phyloP scores from a whole-genome alignment of 1,140 invertebrate genomes.

The Scaptodrosophila lebanonensis region DNA sequence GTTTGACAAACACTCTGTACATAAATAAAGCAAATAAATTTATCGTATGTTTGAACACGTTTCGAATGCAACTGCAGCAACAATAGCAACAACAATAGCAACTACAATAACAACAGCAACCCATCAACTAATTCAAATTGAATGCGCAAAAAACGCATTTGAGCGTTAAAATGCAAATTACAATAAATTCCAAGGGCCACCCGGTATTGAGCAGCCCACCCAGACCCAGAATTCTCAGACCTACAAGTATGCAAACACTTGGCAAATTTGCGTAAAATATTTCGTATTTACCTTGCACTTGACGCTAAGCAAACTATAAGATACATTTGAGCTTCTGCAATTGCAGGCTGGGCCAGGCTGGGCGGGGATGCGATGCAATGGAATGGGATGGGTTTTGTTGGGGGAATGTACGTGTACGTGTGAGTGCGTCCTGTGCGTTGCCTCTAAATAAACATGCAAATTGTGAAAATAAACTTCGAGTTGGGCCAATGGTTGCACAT shows the following conservation, averaged over 20 bases:
- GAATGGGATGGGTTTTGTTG: background rate
- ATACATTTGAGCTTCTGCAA: constrained; percentile 28
- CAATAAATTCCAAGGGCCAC: constrained; percentile 55
- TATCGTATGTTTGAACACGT: constrained; percentile 6
- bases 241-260: constrained; percentile 50
- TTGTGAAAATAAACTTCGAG: constrained; percentile 65
- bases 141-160: constrained; percentile 60
- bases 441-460: constrained; percentile 69
- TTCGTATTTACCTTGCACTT: constrained; percentile 74
- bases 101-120: too few relatives aligned
- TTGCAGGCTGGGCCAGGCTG: constrained; percentile 3
- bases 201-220: background rate
- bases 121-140: constrained; percentile 41
- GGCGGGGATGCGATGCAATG: too few relatives aligned
- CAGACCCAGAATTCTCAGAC: background rate
- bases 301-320: constrained; percentile 66
- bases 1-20: constrained; percentile 7
- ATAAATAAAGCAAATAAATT: constrained; percentile 14
- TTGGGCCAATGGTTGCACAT: constrained; percentile 54
- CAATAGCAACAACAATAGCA: too few relatives aligned
- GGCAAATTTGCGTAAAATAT: constrained; percentile 74
- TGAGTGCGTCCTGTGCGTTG: constrained; percentile 40
- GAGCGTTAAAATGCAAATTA: constrained; percentile 73
- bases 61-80: background rate
- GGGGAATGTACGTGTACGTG: background rate